Percentiles rank a stretch among this genome's conserved stretches.
These are phyloP conservation scores for Spatulosminthurus flaviceps DNA, from an alignment of 2,888 invertebrate genomes.

Conservation along the genomic window DNA sequence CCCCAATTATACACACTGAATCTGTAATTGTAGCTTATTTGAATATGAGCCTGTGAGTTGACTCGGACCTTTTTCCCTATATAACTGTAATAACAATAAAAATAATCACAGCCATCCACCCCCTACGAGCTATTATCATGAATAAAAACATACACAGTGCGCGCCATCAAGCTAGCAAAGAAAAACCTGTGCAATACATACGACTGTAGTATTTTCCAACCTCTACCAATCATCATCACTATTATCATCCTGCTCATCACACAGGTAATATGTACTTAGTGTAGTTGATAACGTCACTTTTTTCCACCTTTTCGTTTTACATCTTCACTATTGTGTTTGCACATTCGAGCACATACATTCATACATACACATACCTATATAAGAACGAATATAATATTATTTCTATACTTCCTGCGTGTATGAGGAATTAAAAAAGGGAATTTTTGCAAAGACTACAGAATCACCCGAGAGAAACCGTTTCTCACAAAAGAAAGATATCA, in stretches of 20 bases:
- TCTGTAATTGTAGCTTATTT: slow-evolving; percentile 42
- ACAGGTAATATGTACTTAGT: neutral
- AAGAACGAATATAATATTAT: too few species aligned
- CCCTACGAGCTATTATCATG: slow-evolving; percentile 41
- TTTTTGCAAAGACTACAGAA: too few species aligned
- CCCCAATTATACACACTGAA: slow-evolving; percentile 33
- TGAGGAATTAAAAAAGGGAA: too few species aligned
- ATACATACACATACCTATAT: too few species aligned
- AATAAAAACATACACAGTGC: slow-evolving; percentile 21
- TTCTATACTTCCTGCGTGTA: too few species aligned
- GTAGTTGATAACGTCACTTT: slow-evolving; percentile 9
- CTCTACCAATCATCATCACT: slow-evolving; percentile 39
- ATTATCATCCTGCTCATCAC: neutral
- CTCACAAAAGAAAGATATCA: too few species aligned
- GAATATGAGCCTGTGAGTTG: slow-evolving; percentile 36
- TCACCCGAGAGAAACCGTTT: too few species aligned
- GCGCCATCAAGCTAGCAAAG: neutral
- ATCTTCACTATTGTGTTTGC: too few species aligned
- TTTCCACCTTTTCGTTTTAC: too few species aligned
- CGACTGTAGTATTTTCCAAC: slow-evolving; percentile 32
- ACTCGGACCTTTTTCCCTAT: slow-evolving; percentile 41
- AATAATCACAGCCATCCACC: slow-evolving; percentile 50
- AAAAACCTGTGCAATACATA: neutral
- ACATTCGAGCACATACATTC: too few species aligned
- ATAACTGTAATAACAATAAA: slow-evolving; percentile 51